Base-by-base conservation (phyloP, 2,113 vertebrate genomes). In the Crocuta crocuta region DNA sequence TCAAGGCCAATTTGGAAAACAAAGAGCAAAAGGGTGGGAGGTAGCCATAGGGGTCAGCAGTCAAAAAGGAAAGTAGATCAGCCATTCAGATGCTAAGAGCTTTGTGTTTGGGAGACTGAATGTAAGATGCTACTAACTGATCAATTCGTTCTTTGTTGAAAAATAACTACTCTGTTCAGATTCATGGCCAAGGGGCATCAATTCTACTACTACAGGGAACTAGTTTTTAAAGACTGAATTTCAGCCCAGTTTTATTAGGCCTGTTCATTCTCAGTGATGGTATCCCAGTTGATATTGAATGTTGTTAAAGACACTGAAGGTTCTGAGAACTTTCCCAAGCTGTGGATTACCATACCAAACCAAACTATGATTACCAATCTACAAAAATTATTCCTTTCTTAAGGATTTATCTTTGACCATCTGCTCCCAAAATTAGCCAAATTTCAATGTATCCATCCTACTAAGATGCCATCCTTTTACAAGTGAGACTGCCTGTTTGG, bases 1-100 rank as follows among this genome's bases (percentile, higher is more conserved):
- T 88, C 48, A 81, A 81, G 68, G 61, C 31, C 53, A 83, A 65
- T 94, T 53, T 87, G 81, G 28, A 91, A 97, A 92, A 83, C 39
- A 82, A 93, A 83, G n/a, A 74, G n/a, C 24, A 66, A 45, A 35
- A 17, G 15, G 13, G 23, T 48, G 71, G 39, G 35, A 58, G n/a
- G 45, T 92, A 33, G 43, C 78, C 35, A 24, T 31, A 58, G 68
- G 7, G 31, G 33, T 89, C 58, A 39, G 58, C 31, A 73, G 1
- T 83, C 55, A 45, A 58, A 68, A 82, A 83, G 10, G 33, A 82
- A 96, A 89, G 39, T 10, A 82, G 58, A 5, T 45, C n/a, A 88
- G 76, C 66, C 55, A 87, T 63, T 73, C 65, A 93, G 24, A 10
- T 73, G 31, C 71, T 89, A 71, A 91, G 50, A 78, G 43, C 39